A percentile compares a stretch with the other conserved stretches of the same genome.
phyloP scores from a whole-genome alignment of 1,140 invertebrate species.

The Plodia interpunctella region DNA sequence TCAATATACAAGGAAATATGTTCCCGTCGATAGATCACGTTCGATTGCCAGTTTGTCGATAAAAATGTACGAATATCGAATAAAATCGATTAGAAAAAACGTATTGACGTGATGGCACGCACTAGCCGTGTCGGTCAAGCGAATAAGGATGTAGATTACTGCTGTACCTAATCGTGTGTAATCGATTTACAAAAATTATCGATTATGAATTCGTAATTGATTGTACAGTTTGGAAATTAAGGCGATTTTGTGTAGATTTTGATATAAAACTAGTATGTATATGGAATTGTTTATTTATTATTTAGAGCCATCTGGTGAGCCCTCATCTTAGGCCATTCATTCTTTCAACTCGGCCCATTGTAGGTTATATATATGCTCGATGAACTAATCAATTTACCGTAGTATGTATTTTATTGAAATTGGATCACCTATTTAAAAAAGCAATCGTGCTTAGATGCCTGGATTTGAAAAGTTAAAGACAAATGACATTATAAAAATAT shows the following conservation, averaged over 20 bases:
- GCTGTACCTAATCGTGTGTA: constrained; percentile 5
- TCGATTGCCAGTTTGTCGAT: neutral
- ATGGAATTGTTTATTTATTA: no score
- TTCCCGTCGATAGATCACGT: constrained; percentile 12
- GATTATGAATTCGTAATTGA: neutral
- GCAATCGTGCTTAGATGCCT: no score
- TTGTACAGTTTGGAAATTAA: neutral
- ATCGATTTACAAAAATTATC: neutral
- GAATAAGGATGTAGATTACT: constrained; percentile 11
- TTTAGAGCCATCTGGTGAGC: no score
- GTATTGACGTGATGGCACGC: constrained; percentile 12
- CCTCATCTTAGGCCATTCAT: no score
- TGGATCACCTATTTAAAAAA: no score
- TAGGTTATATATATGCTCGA: no score
- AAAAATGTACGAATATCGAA: constrained; percentile 4
- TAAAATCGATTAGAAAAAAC: constrained; percentile 11
- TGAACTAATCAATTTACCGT: no score
- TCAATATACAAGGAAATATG: neutral
- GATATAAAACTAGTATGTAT: neutral
- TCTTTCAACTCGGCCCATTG: no score
- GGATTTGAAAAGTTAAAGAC: no score
- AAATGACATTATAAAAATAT: no score
- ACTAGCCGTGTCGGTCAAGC: neutral
- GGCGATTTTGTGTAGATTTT: neutral
- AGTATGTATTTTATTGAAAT: no score